phyloP scores from a whole-genome alignment of 2,113 vertebrate species.

The Sylvietta virens region DNA sequence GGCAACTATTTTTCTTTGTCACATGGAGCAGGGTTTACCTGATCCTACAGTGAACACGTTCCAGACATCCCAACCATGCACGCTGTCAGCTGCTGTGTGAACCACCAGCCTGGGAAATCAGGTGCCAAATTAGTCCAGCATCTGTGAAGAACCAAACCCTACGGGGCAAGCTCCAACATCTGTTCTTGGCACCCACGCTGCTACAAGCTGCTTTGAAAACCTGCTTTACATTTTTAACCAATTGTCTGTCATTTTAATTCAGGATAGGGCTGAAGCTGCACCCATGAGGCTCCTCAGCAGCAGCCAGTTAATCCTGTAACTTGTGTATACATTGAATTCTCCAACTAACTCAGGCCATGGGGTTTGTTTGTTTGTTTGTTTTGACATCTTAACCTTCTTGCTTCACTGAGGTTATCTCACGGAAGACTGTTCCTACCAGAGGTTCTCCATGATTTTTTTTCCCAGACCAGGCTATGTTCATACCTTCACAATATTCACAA shows the following conservation, averaged over 20 bases:
- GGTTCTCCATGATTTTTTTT: neutral
- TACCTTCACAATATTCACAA: neutral
- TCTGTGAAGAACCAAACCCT: conserved; percentile 29
- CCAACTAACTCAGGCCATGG: neutral
- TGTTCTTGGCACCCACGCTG: neutral
- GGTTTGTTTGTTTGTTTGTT: neutral
- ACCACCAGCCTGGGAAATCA: conserved; percentile 19
- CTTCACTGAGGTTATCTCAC: neutral
- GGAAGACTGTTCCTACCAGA: neutral
- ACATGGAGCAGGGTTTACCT: neutral
- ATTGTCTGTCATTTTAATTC: neutral
- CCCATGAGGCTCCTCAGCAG: neutral
- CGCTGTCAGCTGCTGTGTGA: neutral
- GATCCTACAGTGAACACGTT: neutral
- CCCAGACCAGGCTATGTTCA: neutral
- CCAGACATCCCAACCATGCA: neutral
- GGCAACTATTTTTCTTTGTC: conserved; percentile 8
- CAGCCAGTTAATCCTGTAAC: neutral
- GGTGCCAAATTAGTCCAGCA: conserved; percentile 38
- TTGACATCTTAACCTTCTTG: neutral
- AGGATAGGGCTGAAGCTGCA: neutral
- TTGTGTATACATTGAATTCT: neutral
- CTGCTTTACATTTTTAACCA: conserved; percentile 28
- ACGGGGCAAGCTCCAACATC: neutral
- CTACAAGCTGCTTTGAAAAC: conserved; percentile 13